Percentiles rank a stretch among this genome's conserved stretches.
Conservation (phyloP, 2,888 invertebrate species). For the Ephialtes manifestator region DNA sequence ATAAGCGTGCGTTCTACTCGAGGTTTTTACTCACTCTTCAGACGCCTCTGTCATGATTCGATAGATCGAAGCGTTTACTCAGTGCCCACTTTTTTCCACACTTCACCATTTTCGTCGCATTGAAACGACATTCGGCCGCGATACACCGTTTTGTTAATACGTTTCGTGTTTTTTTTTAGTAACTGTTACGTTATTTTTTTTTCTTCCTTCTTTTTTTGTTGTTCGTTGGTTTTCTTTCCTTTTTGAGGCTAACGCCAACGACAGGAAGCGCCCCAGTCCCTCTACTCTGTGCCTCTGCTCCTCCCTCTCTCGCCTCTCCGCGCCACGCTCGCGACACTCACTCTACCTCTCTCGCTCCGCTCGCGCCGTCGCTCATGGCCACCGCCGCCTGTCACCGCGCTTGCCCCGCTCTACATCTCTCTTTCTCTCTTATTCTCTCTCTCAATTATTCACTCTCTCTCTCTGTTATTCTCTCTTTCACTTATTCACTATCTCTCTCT, state of each 20-base stretch:
- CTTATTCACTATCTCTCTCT: too few relatives aligned
- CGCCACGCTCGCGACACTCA: slow-evolving; percentile 59
- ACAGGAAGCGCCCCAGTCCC: slow-evolving; percentile 81
- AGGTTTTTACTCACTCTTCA: slow-evolving; percentile 92
- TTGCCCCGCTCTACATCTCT: too few relatives aligned
- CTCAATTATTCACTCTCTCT: not conserved
- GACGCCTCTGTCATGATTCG: slow-evolving; percentile 96
- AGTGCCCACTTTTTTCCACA: slow-evolving; percentile 93
- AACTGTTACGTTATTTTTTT: too few relatives aligned
- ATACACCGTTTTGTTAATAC: slow-evolving; percentile 58
- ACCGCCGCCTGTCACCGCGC: slow-evolving; percentile 17
- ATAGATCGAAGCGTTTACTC: slow-evolving; percentile 94
- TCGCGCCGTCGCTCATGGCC: slow-evolving; percentile 32
- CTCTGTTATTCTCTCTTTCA: too few relatives aligned
- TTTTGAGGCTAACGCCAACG: slow-evolving; percentile 81
- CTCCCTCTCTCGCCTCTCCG: slow-evolving; percentile 63
- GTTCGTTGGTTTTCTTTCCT: slow-evolving; percentile 67
- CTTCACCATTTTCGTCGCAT: slow-evolving; percentile 94
- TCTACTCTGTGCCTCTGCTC: slow-evolving; percentile 72
- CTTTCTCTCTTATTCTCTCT: not conserved
- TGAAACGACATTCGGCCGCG: slow-evolving; percentile 83
- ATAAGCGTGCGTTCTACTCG: slow-evolving; percentile 17
- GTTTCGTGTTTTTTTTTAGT: slow-evolving; percentile 69
- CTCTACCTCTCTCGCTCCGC: slow-evolving; percentile 25
- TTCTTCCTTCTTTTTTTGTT: too few relatives aligned